These are phyloP conservation scores for Spicauda simplicius DNA, from an alignment of 2,888 invertebrate genomes.

Conservation along the genomic window DNA sequence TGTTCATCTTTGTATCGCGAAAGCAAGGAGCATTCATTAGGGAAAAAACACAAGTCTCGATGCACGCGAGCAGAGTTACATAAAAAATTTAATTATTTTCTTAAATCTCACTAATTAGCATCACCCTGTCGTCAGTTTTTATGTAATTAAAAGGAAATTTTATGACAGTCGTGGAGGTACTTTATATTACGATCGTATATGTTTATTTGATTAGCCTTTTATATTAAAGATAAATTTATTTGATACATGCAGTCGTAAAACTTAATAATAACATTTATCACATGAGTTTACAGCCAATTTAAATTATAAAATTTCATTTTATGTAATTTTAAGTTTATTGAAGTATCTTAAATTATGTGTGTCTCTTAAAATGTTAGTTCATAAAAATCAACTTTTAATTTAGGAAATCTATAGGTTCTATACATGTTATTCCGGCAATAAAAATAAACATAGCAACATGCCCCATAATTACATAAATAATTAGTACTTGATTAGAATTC, in stretches of 20 bases:
- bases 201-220: slow-evolving; percentile 2
- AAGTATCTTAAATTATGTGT: too few relatives aligned
- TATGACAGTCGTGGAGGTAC: slow-evolving; percentile 3
- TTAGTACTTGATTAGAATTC: too few relatives aligned
- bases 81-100: neutral
- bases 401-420: too few relatives aligned
- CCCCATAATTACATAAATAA: too few relatives aligned
- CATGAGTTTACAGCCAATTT: neutral
- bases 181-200: slow-evolving; percentile 5
- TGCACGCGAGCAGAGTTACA: neutral
- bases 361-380: too few relatives aligned
- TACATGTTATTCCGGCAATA: too few relatives aligned
- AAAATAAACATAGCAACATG: too few relatives aligned
- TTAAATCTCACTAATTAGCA: slow-evolving; percentile 7
- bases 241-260: neutral
- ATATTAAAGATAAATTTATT: neutral
- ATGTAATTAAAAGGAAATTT: slow-evolving; percentile 16
- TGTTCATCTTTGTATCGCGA: neutral
- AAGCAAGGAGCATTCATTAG: too few relatives aligned
- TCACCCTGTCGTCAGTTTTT: slow-evolving; percentile 15
- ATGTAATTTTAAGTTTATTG: neutral
- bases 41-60: neutral
- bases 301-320: neutral
- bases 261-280: neutral
- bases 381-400: too few relatives aligned